Evolutionary conservation across 2,888 invertebrate genomes (phyloP).

Genomic region (Rhorus exstirpatorius): DNA sequence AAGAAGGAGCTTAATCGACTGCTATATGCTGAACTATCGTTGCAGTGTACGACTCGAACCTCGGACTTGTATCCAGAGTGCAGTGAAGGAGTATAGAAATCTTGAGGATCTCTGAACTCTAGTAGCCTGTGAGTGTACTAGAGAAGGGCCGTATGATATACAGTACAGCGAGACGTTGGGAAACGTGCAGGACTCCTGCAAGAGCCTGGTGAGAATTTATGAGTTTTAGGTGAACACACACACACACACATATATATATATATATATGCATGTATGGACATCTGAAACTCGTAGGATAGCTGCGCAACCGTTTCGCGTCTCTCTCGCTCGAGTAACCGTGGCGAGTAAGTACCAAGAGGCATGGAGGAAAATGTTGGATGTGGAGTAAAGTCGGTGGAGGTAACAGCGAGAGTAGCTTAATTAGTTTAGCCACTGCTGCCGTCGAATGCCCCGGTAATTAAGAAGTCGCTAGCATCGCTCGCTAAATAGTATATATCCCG

Average conservation of each 20-base stretch:
- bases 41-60: constrained; percentile 32
- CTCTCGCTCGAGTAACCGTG: constrained; percentile 49
- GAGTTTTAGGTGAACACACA: constrained; percentile 47
- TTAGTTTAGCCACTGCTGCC: constrained; percentile 63
- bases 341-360: constrained; percentile 48
- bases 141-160: constrained; percentile 17
- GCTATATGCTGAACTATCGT: constrained; percentile 34
- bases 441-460: constrained; percentile 65
- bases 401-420: constrained; percentile 62
- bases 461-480: constrained; percentile 58
- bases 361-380: constrained; percentile 27
- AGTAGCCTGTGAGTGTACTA: constrained; percentile 21
- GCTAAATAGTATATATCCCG: neutral
- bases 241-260: neutral
- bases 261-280: neutral
- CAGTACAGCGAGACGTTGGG: constrained; percentile 30
- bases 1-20: constrained; percentile 64
- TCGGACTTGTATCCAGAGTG: constrained; percentile 33
- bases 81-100: constrained; percentile 29
- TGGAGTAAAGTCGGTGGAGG: constrained; percentile 3
- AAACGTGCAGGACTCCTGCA: constrained; percentile 50
- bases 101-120: constrained; percentile 57
- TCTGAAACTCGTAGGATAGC: constrained; percentile 21
- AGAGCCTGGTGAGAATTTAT: constrained; percentile 59
- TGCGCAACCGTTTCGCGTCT: constrained; percentile 47